Evolutionary conservation across 2,888 invertebrate genomes (phyloP).

Genomic region (Liposcelis brunnea): DNA sequence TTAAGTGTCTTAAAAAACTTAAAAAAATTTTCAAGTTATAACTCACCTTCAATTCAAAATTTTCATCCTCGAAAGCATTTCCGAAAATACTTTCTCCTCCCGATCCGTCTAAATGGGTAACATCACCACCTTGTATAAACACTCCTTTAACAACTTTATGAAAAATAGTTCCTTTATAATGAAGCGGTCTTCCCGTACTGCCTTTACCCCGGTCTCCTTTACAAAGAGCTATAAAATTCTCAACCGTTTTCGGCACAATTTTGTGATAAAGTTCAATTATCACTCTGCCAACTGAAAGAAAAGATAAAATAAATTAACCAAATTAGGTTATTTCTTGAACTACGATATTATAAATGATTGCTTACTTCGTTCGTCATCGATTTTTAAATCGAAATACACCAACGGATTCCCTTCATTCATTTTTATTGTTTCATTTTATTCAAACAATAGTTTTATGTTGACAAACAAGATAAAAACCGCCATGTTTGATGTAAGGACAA

Average conservation of each 20-base stretch:
- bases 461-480: too few species aligned
- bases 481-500: too few species aligned
- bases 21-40: constrained; percentile 11
- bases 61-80: constrained; percentile 75
- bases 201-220: constrained; percentile 78
- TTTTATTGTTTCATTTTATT: not conserved
- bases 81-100: constrained; percentile 94
- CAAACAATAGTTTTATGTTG: too few species aligned
- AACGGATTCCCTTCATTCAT: constrained; percentile 33
- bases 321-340: constrained; percentile 10
- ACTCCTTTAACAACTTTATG: constrained; percentile 58
- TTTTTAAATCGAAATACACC: constrained; percentile 52
- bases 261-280: constrained; percentile 74
- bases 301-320: constrained; percentile 13
- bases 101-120: constrained; percentile 62
- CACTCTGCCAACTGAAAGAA: constrained; percentile 53
- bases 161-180: constrained; percentile 68
- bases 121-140: constrained; percentile 76
- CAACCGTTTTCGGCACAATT: constrained; percentile 69
- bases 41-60: constrained; percentile 45
- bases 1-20: constrained; percentile 7
- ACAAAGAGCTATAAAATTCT: constrained; percentile 82
- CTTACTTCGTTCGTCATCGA: constrained; percentile 52
- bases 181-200: constrained; percentile 47
- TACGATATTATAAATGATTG: constrained; percentile 1